Evolutionary conservation across 1,140 invertebrate genomes (phyloP), one percentile per base, ranked within the genome.

Genomic region (Coptotermes formosanus): DNA sequence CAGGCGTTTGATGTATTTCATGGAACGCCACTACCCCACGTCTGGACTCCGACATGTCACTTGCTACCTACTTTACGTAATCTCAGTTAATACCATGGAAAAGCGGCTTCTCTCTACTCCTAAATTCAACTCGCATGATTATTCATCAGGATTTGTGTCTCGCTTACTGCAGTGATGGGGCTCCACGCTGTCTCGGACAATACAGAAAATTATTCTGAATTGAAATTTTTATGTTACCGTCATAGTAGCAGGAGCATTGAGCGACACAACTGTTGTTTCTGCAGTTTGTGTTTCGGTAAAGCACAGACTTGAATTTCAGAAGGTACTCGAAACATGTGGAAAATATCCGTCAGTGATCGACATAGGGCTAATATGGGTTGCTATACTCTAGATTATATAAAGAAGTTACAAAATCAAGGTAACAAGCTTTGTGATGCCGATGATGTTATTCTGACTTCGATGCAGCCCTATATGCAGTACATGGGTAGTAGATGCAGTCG

Each of bases 81-180:
- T 75, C 64, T 75, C n/a, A 25, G 64, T 75, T 75, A 75, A 75
- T 75, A 75, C 64, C 64, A 75, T 16, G 64, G 64, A 30, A 75
- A 75, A 75, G 64, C 64, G 64, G 64, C 25, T 30, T 30, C 64
- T 30, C 64, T 75, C 64, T 75, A 12, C 64, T 75, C 64, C 64
- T 7, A 14, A 75, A 75, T 75, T 75, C 64, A 75, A 75, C 64
- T n/a, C 64, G 64, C n/a, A 75, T 75, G 64, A 75, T 75, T 75
- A 75, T 75, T 75, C 64, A 75, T 75, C 64, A 75, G 64, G 64
- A 75, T 75, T 75, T 75, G 64, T 75, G 25, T 75, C 64, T 75
- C 25, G 64, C n/a, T 30, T 59, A 7, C 59, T 64, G 59, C 19
- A 48, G 48, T 6, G 21, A 64, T 64, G 59, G 9, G 48, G 19